Base-by-base conservation (phyloP, 2,113 vertebrate species). In the Cathartes aura region DNA sequence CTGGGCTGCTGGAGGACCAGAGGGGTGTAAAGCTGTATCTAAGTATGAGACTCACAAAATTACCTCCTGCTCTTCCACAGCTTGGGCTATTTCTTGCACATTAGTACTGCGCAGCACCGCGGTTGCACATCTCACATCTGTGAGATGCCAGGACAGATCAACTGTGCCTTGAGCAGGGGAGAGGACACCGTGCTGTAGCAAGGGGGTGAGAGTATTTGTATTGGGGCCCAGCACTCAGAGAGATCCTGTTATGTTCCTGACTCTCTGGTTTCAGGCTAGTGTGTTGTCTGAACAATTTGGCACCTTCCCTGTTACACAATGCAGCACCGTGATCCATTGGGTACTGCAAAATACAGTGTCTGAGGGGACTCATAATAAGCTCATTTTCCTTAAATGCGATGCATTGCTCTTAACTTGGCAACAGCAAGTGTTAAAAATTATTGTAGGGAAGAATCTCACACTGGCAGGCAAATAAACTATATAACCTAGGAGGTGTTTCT, bases 31-130 rank as follows among this genome's bases (percentile, higher is more conserved):
- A 92, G 48, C 71, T 90, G 70, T 22, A 7, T 68, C 50, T 38
- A 6, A 63, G 23, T 58, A 38, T 55, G 40, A 55, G 20, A 43
- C 24, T 56, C 30, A 42, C 34, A 74, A 50, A 89, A 76, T 64
- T 75, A 38, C 40, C n/a, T 90, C 38, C 30, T 3, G 4, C 15
- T 75, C 5, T 82, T 88, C 21, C 34, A 56, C 62, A 52, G 18
- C 13, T 64, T 64, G 29, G 48, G 23, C 48, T 93, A 9, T 48
- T 94, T 71, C 73, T 85, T 85, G 47, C 47, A 34, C 11, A 1
- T 71, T 34, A 38, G 34, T 27, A 3, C 62, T 7, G 2, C 0
- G 0, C 4, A 3, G 72, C 40, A 30, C 63, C 2, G 0, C 3
- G 15, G 24, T 70, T 91, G n/a, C 5, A 32, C 5, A 3, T 73